phyloP scores from a whole-genome alignment of 2,113 vertebrate genomes.

The Apteryx mantelli region DNA sequence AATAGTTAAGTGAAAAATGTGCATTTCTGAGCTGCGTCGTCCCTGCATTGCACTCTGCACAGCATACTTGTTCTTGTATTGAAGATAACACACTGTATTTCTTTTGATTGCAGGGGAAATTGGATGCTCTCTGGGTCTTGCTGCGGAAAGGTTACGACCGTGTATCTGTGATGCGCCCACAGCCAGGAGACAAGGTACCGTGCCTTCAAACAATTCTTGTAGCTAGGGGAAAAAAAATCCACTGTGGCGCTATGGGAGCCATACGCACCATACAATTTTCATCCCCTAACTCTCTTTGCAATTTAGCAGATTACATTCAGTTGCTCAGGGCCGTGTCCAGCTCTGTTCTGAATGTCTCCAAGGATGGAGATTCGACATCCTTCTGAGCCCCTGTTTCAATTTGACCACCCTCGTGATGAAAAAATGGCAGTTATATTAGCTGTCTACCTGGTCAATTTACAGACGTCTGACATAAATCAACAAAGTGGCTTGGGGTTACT shows the following conservation, averaged over 20 bases:
- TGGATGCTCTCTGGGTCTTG: conserved; percentile 94
- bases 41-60: neutral
- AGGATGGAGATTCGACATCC: neutral
- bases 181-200: conserved; percentile 95
- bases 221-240: neutral
- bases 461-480: neutral
- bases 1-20: too few relatives aligned
- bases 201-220: neutral
- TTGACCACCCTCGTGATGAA: neutral
- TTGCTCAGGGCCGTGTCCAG: neutral
- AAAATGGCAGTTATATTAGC: neutral
- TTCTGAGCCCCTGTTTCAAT: neutral
- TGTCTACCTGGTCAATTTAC: fast-evolving
- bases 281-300: neutral
- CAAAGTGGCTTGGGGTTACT: neutral
- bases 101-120: conserved; percentile 84
- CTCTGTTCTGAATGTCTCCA: neutral
- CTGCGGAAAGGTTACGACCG: conserved; percentile 93
- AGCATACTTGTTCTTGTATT: neutral
- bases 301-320: neutral
- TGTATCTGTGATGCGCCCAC: conserved; percentile 96
- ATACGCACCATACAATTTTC: neutral
- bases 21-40: neutral
- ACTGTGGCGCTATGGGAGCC: neutral
- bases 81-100: neutral